phyloP scores from a whole-genome alignment of 2,113 vertebrate genomes.

The Ifrita kowaldi region DNA sequence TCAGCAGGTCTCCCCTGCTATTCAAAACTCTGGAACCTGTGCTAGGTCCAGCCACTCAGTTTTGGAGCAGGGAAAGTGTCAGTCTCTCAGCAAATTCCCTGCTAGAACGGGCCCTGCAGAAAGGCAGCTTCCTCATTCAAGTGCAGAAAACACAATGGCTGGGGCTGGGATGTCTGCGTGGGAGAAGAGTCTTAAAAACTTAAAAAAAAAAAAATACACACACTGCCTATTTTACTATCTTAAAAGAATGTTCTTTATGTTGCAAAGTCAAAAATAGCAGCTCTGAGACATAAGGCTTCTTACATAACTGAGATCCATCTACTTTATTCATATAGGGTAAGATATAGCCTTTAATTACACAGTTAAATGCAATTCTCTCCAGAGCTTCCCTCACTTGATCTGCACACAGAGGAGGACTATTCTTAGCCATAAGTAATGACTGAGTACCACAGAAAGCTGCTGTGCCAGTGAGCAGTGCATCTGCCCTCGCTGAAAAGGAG shows the following conservation, averaged over 20 bases:
- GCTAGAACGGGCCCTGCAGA: neutral
- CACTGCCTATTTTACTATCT: neutral
- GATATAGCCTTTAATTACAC: conserved; percentile 1
- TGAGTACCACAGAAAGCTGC: neutral
- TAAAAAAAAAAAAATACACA: neutral
- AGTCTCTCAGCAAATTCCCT: neutral
- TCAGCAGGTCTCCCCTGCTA: neutral
- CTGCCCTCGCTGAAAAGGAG: neutral
- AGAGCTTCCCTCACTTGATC: neutral
- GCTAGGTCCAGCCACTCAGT: neutral
- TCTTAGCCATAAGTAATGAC: neutral
- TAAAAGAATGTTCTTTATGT: neutral
- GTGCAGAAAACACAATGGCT: neutral
- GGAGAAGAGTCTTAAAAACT: neutral
- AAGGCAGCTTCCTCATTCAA: neutral
- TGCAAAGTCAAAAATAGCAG: conserved; percentile 14
- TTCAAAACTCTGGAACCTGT: neutral
- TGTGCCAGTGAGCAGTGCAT: neutral
- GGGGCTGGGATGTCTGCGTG: neutral
- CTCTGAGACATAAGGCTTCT: conserved; percentile 9
- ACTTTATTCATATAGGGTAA: neutral
- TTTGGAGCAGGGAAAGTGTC: neutral
- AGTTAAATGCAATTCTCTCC: neutral
- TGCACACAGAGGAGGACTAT: neutral
- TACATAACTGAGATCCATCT: neutral